Evolutionary conservation across 2,888 invertebrate genomes (phyloP).

Genomic region (Harpalus rubripes): DNA sequence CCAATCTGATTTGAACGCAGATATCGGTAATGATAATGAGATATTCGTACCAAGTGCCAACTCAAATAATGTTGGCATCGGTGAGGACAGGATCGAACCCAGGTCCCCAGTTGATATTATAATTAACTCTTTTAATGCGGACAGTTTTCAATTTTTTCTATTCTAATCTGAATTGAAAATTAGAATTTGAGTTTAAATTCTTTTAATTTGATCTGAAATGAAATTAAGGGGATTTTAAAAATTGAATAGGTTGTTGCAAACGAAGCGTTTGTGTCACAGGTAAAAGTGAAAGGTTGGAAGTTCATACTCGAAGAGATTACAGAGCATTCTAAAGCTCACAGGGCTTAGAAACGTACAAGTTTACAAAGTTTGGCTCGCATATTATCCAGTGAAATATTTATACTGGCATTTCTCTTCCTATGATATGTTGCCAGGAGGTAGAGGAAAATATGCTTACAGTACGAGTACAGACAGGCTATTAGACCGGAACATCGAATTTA

Average conservation of each 20-base stretch:
- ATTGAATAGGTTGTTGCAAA: constrained; percentile 3
- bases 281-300: constrained; percentile 18
- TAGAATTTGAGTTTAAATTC: not conserved
- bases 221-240: constrained; percentile 22
- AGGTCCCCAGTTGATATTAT: not conserved
- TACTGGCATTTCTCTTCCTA: not conserved
- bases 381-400: constrained; percentile 27
- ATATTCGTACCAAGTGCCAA: no score
- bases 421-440: not conserved
- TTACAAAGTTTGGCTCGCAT: not conserved
- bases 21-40: no score
- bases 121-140: no score
- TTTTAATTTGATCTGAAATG: not conserved
- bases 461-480: not conserved
- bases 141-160: no score
- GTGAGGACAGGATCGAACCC: not conserved
- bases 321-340: not conserved
- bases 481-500: not conserved
- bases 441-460: constrained; percentile 7
- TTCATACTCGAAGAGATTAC: not conserved
- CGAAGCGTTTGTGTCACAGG: not conserved
- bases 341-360: not conserved
- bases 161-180: not conserved
- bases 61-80: no score
- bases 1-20: no score